Base-by-base conservation (phyloP, 2,797 vertebrate species). In the Epinephelus coioides region DNA sequence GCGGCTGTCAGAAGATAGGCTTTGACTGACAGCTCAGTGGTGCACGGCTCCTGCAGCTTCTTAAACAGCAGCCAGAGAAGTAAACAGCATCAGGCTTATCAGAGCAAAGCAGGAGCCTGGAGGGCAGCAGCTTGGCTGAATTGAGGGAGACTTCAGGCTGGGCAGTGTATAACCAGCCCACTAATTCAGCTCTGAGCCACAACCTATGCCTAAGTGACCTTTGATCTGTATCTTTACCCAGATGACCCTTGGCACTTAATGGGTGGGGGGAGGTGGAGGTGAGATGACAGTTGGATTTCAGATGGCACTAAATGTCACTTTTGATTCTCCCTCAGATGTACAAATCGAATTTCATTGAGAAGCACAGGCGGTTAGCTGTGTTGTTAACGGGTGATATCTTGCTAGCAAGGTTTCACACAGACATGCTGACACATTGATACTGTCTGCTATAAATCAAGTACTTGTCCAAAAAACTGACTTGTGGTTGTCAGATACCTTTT, bases 31-130 rank as follows among this genome's bases (percentile, higher is more conserved):
- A 94, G 94, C 88, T 91, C 87, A 74, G 88, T n/a, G 88, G 89
- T 84, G 90, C 86, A 23, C 85, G 62, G 86, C 78, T 89, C 89
- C 85, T 76, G 87, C 89, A 86, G 91, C 86, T 87, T 84, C 87
- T 88, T 80, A 93, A 91, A 87, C 76, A 83, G 83, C 89, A 89
- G 89, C 90, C 83, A 43, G 87, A 83, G 89, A 92, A 91, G 92
- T 93, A 95, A 95, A 95, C 93, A 93, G 92, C 90, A 87, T 82
- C 78, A 27, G 88, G 92, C 94, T 95, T 95, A 96, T 96, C 95
- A 78, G 92, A 91, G 88, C 84, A 86, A 81, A 92, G 92, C 94
- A 95, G 94, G 87, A 91, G 90, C 83, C 90, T 84, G 86, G 78
- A 92, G 89, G 90, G 91, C 89, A 88, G 77, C 74, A 43, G 91